Percentiles rank a stretch among this genome's conserved stretches.
phyloP scores from a whole-genome alignment of 2,888 invertebrate genomes.

The Aradus depressus region DNA sequence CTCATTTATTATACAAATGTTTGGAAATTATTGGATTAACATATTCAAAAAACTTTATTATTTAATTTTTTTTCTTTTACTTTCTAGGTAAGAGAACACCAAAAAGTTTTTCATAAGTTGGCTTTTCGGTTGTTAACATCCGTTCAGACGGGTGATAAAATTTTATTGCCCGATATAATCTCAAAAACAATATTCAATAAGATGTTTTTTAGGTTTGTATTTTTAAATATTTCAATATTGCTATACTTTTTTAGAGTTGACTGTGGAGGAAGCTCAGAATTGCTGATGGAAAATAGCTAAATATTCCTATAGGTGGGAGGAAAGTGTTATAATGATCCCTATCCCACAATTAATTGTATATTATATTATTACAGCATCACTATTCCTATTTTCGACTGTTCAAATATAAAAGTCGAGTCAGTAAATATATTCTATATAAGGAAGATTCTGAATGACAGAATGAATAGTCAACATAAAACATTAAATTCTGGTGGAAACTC shows the following conservation, averaged over 20 bases:
- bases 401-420: too few relatives aligned
- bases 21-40: not conserved
- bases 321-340: too few relatives aligned
- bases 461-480: too few relatives aligned
- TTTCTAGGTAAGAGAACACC: constrained; percentile 15
- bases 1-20: not conserved
- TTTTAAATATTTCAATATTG: not conserved
- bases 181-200: constrained; percentile 27
- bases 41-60: not conserved
- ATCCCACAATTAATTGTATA: too few relatives aligned
- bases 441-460: too few relatives aligned
- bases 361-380: too few relatives aligned
- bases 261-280: too few relatives aligned
- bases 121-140: constrained; percentile 22
- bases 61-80: not conserved
- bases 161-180: constrained; percentile 23
- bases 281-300: too few relatives aligned
- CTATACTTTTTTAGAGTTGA: not conserved
- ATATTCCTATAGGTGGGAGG: too few relatives aligned
- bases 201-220: constrained; percentile 25
- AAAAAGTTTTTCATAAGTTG: constrained; percentile 22
- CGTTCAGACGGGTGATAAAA: constrained; percentile 25
- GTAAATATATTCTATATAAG: too few relatives aligned
- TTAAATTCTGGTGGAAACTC: too few relatives aligned
- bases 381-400: too few relatives aligned